Percentiles rank a stretch among this genome's conserved stretches.
Evolutionary conservation across 2,888 invertebrate species (phyloP).

Genomic region (Hybos culiciformis): DNA sequence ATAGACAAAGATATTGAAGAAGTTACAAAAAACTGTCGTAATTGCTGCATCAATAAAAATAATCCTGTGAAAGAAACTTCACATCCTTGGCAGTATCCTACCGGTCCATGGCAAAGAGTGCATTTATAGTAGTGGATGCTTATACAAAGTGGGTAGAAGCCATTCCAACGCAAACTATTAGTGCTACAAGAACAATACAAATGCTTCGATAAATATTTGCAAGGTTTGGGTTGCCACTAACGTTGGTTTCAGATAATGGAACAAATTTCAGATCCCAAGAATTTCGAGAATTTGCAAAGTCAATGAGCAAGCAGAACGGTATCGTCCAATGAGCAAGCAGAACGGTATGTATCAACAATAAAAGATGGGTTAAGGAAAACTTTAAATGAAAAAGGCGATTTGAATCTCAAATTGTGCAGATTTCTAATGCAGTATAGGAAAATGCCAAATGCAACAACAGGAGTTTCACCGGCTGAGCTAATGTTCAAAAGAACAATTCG

Average conservation of each 20-base stretch:
- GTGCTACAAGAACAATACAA: slow-evolving; percentile 1
- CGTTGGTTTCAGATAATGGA: slow-evolving; percentile 6
- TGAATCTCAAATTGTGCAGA: slow-evolving; percentile 2
- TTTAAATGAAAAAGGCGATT: neutral
- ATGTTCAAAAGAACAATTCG: too few relatives aligned
- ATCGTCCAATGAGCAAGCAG: slow-evolving; percentile 10
- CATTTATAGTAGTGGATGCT: slow-evolving; percentile 7
- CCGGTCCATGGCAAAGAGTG: slow-evolving; percentile 1
- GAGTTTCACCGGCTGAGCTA: too few relatives aligned
- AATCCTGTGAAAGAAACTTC: neutral
- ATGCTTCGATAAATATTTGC: slow-evolving; percentile 7
- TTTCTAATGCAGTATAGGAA: slow-evolving; percentile 9
- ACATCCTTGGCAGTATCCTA: too few relatives aligned
- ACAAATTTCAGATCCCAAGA: slow-evolving; percentile 5
- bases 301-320: slow-evolving; percentile 5
- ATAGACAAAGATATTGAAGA: slow-evolving; percentile 8
- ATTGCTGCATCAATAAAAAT: slow-evolving; percentile 1
- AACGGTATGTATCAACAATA: slow-evolving; percentile 16
- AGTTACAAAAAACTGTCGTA: slow-evolving; percentile 4
- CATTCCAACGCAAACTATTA: slow-evolving; percentile 5
- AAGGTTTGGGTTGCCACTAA: slow-evolving; percentile 6
- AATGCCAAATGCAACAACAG: slow-evolving; percentile 7
- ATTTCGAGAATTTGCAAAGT: slow-evolving; percentile 3
- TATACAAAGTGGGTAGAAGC: slow-evolving; percentile 10
- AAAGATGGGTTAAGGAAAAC: slow-evolving; percentile 9